These are phyloP conservation scores for Tokudaia muenninki DNA, from an alignment of 2,797 vertebrate species.

Conservation along the genomic window DNA sequence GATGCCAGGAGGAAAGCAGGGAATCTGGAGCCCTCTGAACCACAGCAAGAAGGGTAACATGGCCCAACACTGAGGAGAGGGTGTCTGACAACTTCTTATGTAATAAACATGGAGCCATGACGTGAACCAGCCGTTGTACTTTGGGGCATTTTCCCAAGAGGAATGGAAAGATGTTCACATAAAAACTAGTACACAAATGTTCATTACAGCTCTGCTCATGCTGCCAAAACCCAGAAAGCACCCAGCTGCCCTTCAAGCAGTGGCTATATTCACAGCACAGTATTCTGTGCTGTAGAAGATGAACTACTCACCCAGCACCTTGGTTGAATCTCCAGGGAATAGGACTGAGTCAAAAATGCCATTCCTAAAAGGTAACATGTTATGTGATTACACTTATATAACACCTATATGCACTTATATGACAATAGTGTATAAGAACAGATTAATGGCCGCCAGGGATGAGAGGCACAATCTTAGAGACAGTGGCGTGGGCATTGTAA, in stretches of 20 bases:
- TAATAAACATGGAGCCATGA: neutral
- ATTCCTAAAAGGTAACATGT: neutral
- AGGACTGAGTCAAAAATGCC: neutral
- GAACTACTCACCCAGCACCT: neutral
- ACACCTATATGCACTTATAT: neutral
- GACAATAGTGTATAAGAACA: neutral
- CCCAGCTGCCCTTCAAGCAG: neutral
- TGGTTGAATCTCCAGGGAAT: conserved; percentile 9
- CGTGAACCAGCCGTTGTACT: neutral
- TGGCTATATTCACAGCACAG: neutral
- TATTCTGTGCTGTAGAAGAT: neutral
- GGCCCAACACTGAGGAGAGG: neutral
- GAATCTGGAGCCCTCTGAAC: neutral
- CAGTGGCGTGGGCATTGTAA: too few species aligned
- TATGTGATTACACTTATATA: neutral
- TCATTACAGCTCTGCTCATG: neutral
- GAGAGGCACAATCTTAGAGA: neutral
- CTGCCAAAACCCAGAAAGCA: neutral
- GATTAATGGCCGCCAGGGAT: neutral
- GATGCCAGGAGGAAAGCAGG: neutral
- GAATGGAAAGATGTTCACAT: neutral
- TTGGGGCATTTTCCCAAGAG: conserved; percentile 18
- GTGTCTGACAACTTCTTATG: neutral
- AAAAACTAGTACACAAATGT: neutral
- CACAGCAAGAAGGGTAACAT: neutral